Base-by-base conservation (phyloP, 2,797 vertebrate genomes). In the Pogonophryne albipinna region DNA sequence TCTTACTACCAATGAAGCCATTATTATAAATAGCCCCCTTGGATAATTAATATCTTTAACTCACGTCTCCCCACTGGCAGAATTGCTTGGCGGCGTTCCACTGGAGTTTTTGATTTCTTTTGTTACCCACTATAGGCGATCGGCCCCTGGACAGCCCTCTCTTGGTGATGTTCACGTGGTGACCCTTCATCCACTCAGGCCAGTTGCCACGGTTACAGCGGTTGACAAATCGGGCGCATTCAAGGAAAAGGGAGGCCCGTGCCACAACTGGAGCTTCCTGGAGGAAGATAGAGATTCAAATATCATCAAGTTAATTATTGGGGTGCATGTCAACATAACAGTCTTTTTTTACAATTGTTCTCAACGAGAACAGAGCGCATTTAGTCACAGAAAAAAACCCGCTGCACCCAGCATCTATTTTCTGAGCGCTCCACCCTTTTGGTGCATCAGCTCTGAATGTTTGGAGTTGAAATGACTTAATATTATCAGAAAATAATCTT, bases 181-280 rank as follows among this genome's bases (percentile, higher is more conserved):
- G 98, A 66, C 98, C 98, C 81, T 99, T 99, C 98, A 99, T 99
- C 98, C 98, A 99, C 88, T 99, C 98, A 0, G 98, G 98, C 98
- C 98, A 99, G 93, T 98, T 99, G 72, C 98, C 98, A 0, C 98
- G 97, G 74, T 99, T 99, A 72, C 98, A 99, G 76, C 98, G 98
- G 77, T 99, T 97, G 42, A 99, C 97, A 0, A 99, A 99, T 45
- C 98, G 95, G 5, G 98, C 98, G 1, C 98, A 99, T 84, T 99
- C 98, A 0, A 99, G 94, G 79, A 99, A 99, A 49, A 99, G 94
- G 1, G 98, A 97, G 16, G 98, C 97, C 51, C 98, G 95, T 0
- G 98, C 97, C 66, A 99, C 98, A 1, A 99, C 97, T 0, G 98
- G 98, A 4, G 98, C 98, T 91, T 99, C 98, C 98, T 99, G 58